Base-by-base conservation (phyloP, 2,888 invertebrate genomes). In the Drosophila nr. medialis region DNA sequence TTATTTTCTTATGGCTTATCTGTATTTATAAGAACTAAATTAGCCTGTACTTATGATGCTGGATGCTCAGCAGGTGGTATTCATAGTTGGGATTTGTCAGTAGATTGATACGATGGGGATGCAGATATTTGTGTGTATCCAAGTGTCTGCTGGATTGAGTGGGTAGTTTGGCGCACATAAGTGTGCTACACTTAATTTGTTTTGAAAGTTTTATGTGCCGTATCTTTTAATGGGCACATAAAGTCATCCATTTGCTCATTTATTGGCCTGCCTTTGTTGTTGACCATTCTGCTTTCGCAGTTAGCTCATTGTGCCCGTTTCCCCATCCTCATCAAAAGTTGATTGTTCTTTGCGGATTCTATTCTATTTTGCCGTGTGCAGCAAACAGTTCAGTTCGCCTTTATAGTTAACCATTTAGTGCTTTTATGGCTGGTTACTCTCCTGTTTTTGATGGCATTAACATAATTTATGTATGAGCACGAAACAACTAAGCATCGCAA, bases 401-500 rank as follows among this genome's bases (percentile, higher is more conserved):
- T 78, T 78, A 80, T 80, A 72, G 81, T 78, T 67, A 64, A 71
- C 68, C 65, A 81, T 86, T 89, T 84, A 79, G 87, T 84, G 83
- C 80, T 81, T 89, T 85, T 89, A 86, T 86, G 77, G 83, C 77
- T 84, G 80, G 82, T 84, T 85, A 81, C 89, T 80, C 76, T 83
- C 61, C 21, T 70, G 71, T 84, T 85, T 82, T 85, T 82, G 83
- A 89, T 82, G 89, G 85, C 82, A 85, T 85, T 87, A 87, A 77
- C 88, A 85, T 85, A 85, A 85, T 89, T 85, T 89, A 85, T 85
- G 89, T 87, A 89, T 80, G 83, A 82, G 85, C 87, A 85, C 88
- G 88, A 71, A 70, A 75, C 75, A 84, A 81, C 86, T 77, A 83
- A 85, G 86, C 80, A 53, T 69, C 67, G 53, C 56, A 63, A 72